Percentiles rank a stretch among this genome's conserved stretches.
Conservation (phyloP, 2,113 vertebrate species). For the Neotoma lepida region DNA sequence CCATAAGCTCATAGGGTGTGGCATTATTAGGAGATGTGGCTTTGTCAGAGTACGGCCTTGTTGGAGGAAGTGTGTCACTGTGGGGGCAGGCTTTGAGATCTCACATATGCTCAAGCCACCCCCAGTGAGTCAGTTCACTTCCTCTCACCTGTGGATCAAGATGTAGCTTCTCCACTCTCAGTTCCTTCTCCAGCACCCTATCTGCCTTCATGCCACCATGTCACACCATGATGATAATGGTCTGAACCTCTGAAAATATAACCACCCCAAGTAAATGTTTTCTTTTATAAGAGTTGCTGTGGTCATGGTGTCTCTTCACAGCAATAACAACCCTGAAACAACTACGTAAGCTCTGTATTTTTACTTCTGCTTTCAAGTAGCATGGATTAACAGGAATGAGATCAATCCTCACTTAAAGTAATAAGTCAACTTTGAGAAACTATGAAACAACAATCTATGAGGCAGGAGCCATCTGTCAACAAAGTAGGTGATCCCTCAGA, state of each 20-base stretch:
- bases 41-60: background rate
- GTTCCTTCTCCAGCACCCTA: background rate
- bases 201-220: background rate
- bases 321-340: background rate
- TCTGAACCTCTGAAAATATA: background rate
- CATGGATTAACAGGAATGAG: background rate
- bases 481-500: background rate
- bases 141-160: background rate
- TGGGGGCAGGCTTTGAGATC: background rate
- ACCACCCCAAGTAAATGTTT: background rate
- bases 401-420: background rate
- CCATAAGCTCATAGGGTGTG: background rate
- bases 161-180: background rate
- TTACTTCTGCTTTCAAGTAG: background rate
- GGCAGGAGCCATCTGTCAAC: background rate
- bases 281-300: background rate
- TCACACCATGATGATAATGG: background rate
- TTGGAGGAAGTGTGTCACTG: background rate
- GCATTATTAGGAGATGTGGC: background rate
- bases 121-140: background rate
- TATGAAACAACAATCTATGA: background rate
- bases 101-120: background rate
- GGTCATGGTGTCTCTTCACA: background rate
- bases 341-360: background rate
- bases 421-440: constrained; percentile 22